Conservation (phyloP, 2,888 invertebrate species). For the Ormia ochracea region DNA sequence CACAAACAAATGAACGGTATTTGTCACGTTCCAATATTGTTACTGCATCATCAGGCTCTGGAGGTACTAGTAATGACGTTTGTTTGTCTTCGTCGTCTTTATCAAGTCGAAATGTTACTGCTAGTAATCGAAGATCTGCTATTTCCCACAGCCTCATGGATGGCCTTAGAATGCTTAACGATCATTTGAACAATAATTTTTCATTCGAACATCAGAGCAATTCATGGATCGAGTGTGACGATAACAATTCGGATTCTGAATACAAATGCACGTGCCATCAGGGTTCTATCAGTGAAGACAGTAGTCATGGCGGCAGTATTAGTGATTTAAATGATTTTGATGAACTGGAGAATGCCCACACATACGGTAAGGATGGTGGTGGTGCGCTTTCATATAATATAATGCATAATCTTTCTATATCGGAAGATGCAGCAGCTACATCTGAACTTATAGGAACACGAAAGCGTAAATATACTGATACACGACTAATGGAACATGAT, state of each 20-base stretch:
- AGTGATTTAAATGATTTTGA: constrained; percentile 71
- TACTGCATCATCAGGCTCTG: constrained; percentile 16
- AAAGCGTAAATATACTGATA: constrained; percentile 76
- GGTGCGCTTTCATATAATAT: constrained; percentile 72
- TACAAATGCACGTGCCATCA: constrained; percentile 76
- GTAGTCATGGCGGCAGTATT: constrained; percentile 71
- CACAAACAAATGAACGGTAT: constrained; percentile 73
- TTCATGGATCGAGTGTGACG: constrained; percentile 76
- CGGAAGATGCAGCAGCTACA: constrained; percentile 66
- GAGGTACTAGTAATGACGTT: constrained; percentile 27
- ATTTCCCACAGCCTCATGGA: constrained; percentile 61
- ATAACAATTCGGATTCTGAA: constrained; percentile 74
- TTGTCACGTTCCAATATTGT: constrained; percentile 61
- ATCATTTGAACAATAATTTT: constrained; percentile 53
- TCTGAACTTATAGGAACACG: constrained; percentile 66
- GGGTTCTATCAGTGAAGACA: constrained; percentile 64
- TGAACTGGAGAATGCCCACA: constrained; percentile 66
- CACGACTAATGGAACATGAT: constrained; percentile 69
- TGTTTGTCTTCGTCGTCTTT: constrained; percentile 45
- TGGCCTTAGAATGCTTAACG: constrained; percentile 63
- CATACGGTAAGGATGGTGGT: constrained; percentile 59
- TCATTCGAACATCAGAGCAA: constrained; percentile 52
- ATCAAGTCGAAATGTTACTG: constrained; percentile 44
- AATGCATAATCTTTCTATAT: constrained; percentile 71
- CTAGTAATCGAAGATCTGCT: constrained; percentile 39